These are phyloP conservation scores for Homarus gammarus DNA, from an alignment of 2,888 invertebrate species.

Conservation along the genomic window DNA sequence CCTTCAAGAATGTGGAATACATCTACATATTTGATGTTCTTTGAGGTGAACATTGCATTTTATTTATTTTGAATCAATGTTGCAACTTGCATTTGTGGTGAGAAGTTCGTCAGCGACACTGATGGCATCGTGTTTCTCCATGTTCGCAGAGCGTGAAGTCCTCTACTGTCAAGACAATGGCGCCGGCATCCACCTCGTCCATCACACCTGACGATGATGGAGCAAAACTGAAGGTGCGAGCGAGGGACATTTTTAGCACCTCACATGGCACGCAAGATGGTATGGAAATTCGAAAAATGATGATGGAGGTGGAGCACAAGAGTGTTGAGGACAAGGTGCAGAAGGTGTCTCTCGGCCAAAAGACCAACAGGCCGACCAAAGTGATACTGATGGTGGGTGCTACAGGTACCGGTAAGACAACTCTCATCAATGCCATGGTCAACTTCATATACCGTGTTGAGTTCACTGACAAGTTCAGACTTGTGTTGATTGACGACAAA, in stretches of 20 bases:
- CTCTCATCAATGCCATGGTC: constrained; percentile 72
- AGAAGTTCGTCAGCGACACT: background rate
- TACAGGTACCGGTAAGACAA: constrained; percentile 73
- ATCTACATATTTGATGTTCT: too few relatives aligned
- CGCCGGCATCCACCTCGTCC: background rate
- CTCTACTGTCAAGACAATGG: constrained; percentile 9
- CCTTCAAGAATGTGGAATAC: too few relatives aligned
- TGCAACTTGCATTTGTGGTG: too few relatives aligned
- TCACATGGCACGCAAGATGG: constrained; percentile 19
- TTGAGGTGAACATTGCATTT: too few relatives aligned
- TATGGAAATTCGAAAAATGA: constrained; percentile 37
- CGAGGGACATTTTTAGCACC: constrained; percentile 21
- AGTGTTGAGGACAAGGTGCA: constrained; percentile 44
- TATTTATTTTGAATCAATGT: too few relatives aligned
- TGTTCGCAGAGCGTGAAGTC: background rate
- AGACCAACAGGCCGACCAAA: constrained; percentile 43
- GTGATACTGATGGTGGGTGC: constrained; percentile 66
- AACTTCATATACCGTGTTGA: constrained; percentile 69
- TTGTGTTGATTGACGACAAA: constrained; percentile 65
- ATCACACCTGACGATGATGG: background rate
- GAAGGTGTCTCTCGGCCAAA: constrained; percentile 32
- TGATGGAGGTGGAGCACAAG: constrained; percentile 48
- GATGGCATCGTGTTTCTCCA: background rate
- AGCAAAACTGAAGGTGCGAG: constrained; percentile 2
- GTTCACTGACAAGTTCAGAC: constrained; percentile 59